Evolutionary conservation across 2,888 invertebrate species (phyloP).

Genomic region (Lamellibrachia satsuma): DNA sequence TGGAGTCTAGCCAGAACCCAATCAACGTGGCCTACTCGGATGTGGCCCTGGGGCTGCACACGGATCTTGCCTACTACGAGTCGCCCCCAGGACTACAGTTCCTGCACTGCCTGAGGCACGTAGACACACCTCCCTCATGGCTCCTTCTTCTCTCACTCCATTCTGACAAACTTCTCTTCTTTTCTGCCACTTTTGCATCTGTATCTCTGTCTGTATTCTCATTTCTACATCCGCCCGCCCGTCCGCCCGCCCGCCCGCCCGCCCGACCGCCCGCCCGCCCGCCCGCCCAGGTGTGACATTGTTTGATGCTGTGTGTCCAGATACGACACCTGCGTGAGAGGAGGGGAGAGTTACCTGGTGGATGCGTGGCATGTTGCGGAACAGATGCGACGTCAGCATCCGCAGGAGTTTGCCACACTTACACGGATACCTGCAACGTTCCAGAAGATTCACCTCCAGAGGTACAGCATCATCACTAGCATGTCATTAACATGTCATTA

Average conservation of each 20-base stretch:
- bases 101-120: conserved; percentile 52
- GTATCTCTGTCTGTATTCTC: background rate
- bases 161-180: background rate
- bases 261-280: background rate
- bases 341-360: conserved; percentile 55
- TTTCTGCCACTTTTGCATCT: background rate
- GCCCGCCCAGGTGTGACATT: background rate
- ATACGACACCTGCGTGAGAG: conserved; percentile 54
- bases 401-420: conserved; percentile 51
- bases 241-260: background rate
- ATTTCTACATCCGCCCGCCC: background rate
- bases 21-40: conserved; percentile 59
- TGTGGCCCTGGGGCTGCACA: conserved; percentile 52
- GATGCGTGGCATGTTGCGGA: conserved; percentile 56
- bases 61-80: conserved; percentile 60
- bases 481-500: too few species aligned
- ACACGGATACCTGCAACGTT: conserved; percentile 56
- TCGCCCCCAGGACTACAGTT: conserved; percentile 61
- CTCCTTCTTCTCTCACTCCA: background rate
- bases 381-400: conserved; percentile 46
- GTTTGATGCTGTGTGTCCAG: conserved; percentile 39
- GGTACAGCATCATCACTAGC: conserved; percentile 26
- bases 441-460: conserved; percentile 58
- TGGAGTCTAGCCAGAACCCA: conserved; percentile 47
- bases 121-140: background rate